phyloP scores from a whole-genome alignment of 2,113 vertebrate genomes.

The Microtus oregoni region DNA sequence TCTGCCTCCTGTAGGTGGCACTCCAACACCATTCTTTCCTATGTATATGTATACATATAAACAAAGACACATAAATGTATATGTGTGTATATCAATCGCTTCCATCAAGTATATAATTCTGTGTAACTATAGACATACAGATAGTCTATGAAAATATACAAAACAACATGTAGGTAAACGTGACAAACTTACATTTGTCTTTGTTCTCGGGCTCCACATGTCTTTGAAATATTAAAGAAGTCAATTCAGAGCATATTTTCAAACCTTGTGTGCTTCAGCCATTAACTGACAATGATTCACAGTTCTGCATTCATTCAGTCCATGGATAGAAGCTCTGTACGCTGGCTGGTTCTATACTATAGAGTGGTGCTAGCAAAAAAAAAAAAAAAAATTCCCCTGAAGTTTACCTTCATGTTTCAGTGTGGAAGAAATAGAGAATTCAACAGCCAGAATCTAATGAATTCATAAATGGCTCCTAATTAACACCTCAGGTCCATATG shows the following conservation, averaged over 20 bases:
- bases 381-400: background rate
- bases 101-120: conserved; percentile 36
- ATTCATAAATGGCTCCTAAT: background rate
- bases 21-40: background rate
- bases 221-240: conserved; percentile 75
- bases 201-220: conserved; percentile 49
- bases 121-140: conserved; percentile 12
- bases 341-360: background rate
- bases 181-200: conserved; percentile 67
- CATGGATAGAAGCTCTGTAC: conserved; percentile 45
- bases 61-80: background rate
- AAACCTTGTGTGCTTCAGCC: conserved; percentile 37
- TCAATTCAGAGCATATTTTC: conserved; percentile 50
- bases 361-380: conserved; percentile 21
- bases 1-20: background rate
- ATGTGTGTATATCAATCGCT: background rate
- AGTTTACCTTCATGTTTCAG: background rate
- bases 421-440: background rate
- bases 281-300: conserved; percentile 49
- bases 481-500: background rate
- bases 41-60: background rate
- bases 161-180: conserved; percentile 56
- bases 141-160: conserved; percentile 56
- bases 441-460: background rate
- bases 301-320: conserved; percentile 56